Conservation (phyloP, 2,888 invertebrate species). For the Polydrusus pterygomalis region DNA sequence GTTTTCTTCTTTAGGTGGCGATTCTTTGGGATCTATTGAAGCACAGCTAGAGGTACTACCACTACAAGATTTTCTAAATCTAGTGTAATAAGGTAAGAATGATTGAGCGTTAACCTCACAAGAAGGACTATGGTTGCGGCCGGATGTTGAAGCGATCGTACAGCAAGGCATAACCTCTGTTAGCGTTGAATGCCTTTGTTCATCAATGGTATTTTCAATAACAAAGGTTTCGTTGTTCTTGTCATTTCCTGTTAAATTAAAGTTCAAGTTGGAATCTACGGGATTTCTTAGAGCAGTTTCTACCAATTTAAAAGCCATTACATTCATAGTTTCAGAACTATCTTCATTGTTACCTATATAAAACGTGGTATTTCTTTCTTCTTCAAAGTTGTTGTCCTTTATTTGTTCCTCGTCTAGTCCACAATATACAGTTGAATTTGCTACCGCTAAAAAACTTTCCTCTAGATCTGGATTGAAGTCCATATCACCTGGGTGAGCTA, state of each 20-base stretch:
- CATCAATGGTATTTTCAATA: too few species aligned
- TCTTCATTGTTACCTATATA: too few species aligned
- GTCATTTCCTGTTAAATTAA: too few species aligned
- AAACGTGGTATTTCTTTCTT: too few species aligned
- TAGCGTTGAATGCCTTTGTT: too few species aligned
- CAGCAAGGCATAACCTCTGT: not conserved
- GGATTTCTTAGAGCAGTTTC: too few species aligned
- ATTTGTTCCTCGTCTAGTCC: not conserved
- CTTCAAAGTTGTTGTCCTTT: too few species aligned
- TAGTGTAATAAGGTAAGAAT: conserved; percentile 19
- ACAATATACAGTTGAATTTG: not conserved
- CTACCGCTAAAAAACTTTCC: not conserved
- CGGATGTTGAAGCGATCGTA: not conserved
- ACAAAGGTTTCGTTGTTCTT: too few species aligned
- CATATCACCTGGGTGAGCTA: not conserved
- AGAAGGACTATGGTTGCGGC: not conserved
- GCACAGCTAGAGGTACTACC: conserved; percentile 1
- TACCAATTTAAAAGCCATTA: too few species aligned
- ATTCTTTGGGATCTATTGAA: not conserved
- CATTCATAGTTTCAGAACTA: too few species aligned
- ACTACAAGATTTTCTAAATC: conserved; percentile 1
- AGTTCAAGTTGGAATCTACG: too few species aligned
- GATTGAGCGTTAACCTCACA: not conserved
- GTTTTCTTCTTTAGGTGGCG: not conserved
- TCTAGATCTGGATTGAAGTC: not conserved